phyloP scores from a whole-genome alignment of 2,113 vertebrate species.

The Cebus imitator region DNA sequence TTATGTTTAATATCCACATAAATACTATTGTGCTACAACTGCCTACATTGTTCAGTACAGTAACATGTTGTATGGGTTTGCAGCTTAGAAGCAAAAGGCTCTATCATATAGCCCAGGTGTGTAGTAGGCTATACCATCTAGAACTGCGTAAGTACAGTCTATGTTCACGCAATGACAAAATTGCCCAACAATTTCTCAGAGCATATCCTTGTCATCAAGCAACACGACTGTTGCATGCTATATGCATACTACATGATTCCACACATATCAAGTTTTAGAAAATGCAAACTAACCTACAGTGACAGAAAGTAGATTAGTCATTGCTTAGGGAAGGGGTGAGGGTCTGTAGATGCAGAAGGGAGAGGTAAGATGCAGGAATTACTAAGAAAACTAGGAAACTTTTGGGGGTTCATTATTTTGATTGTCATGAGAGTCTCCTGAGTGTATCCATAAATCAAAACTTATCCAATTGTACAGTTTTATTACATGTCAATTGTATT shows the following conservation, averaged over 20 bases:
- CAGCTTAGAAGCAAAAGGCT: not conserved
- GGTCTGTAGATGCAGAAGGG: not conserved
- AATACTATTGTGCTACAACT: not conserved
- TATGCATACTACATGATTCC: not conserved
- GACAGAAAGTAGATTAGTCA: not conserved
- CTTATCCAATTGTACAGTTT: not conserved
- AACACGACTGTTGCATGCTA: not conserved
- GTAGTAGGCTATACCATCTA: not conserved
- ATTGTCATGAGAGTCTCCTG: not conserved
- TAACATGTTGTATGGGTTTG: not conserved
- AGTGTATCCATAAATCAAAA: not conserved
- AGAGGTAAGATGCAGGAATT: not conserved
- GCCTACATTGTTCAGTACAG: not conserved
- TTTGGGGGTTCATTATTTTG: not conserved
- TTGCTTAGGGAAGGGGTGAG: not conserved
- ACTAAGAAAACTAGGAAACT: not conserved
- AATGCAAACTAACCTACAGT: not conserved
- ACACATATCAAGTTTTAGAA: constrained; percentile 6
- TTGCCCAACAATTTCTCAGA: not conserved
- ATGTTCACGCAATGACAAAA: not conserved
- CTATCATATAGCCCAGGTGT: not conserved
- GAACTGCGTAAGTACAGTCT: not conserved
- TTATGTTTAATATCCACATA: not conserved
- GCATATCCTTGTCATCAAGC: not conserved
- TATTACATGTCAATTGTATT: not conserved